Conservation (phyloP, 2,797 vertebrate species). For the Danio kyathit region DNA sequence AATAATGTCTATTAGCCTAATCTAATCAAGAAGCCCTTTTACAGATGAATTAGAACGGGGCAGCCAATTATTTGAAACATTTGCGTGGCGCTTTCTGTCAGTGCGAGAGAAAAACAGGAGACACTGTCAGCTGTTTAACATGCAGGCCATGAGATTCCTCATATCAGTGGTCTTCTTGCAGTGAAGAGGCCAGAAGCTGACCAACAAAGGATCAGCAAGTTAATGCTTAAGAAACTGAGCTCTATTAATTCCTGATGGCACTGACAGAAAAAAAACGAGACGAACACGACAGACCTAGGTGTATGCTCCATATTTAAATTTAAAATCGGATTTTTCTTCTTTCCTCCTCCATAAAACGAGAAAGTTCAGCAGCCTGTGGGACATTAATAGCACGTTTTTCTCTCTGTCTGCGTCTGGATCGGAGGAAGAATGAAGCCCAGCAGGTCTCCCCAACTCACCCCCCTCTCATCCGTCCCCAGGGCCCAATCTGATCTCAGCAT, state of each 20-base stretch:
- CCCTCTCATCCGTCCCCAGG: conserved; percentile 71
- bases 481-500: conserved; percentile 73
- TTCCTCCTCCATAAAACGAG: conserved; percentile 3
- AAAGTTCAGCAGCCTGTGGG: conserved; percentile 21
- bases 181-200: conserved; percentile 69
- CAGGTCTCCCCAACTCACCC: conserved; percentile 33
- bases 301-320: background rate
- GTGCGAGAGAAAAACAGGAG: conserved; percentile 53
- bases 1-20: conserved; percentile 98
- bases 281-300: background rate
- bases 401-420: conserved; percentile 34
- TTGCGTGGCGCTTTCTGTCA: conserved; percentile 80
- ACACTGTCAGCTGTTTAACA: conserved; percentile 66
- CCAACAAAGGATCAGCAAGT: conserved; percentile 70
- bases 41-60: conserved; percentile 95
- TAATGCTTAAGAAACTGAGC: conserved; percentile 65
- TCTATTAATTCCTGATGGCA: background rate
- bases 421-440: conserved; percentile 53
- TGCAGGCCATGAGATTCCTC: conserved; percentile 65
- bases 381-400: conserved; percentile 4
- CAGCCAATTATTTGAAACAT: conserved; percentile 93
- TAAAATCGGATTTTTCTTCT: conserved; percentile 29
- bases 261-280: background rate
- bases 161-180: conserved; percentile 64
- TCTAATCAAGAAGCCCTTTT: conserved; percentile 91